A percentile compares a stretch with the other conserved stretches of the same genome.
phyloP scores from a whole-genome alignment of 2,888 invertebrate species.

The Parascotia fuliginaria region DNA sequence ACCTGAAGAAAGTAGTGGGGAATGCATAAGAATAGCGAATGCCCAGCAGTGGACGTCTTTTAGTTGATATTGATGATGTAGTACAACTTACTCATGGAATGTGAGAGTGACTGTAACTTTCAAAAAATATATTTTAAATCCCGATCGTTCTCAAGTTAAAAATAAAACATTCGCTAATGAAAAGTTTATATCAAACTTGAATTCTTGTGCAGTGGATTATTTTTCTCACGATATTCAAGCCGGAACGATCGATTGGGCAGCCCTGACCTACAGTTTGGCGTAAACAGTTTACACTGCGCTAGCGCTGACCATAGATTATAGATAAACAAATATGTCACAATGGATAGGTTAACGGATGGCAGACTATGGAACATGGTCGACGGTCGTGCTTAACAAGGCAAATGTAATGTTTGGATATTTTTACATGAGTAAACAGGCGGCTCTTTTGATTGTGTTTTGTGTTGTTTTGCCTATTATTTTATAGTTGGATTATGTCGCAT shows the following conservation, averaged over 20 bases:
- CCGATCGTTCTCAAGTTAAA: not conserved
- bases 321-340: constrained; percentile 33
- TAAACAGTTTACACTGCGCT: constrained; percentile 23
- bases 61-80: no score
- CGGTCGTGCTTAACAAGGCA: constrained; percentile 29
- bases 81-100: not conserved
- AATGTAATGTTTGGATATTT: constrained; percentile 15
- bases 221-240: constrained; percentile 43
- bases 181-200: constrained; percentile 6
- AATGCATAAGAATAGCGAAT: no score
- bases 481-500: not conserved
- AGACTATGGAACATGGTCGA: constrained; percentile 21
- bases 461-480: not conserved
- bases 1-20: no score
- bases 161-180: constrained; percentile 5
- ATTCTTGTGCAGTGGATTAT: constrained; percentile 11
- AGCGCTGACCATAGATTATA: constrained; percentile 22
- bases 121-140: not conserved
- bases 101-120: not conserved
- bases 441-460: not conserved
- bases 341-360: constrained; percentile 22
- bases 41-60: no score
- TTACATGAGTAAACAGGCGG: constrained; percentile 11
- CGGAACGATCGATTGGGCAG: constrained; percentile 35
- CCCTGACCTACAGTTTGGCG: constrained; percentile 41